Percentiles rank a stretch among this genome's conserved stretches.
These are phyloP conservation scores for Himalopsyche phryganea DNA, from an alignment of 1,140 invertebrate species.

Conservation along the genomic window DNA sequence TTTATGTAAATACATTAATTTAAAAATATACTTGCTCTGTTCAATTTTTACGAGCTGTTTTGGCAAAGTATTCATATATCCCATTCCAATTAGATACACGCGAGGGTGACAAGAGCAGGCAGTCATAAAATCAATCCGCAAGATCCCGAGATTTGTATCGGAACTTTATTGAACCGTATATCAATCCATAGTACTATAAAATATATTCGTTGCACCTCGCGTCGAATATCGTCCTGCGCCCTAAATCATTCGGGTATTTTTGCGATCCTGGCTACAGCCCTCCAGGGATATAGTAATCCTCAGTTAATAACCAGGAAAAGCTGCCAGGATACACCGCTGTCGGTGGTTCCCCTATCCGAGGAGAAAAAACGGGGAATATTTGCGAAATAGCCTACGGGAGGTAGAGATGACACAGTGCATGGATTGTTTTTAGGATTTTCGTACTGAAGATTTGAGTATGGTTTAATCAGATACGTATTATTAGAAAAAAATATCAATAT, in stretches of 20 bases:
- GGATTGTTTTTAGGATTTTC: too few species aligned
- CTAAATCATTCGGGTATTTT: constrained; percentile 25
- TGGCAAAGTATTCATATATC: too few species aligned
- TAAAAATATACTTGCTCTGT: too few species aligned
- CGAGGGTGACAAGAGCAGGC: too few species aligned
- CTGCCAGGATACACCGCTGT: constrained; percentile 10
- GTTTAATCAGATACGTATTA: too few species aligned
- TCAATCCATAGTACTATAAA: constrained; percentile 16
- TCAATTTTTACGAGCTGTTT: too few species aligned
- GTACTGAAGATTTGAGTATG: too few species aligned
- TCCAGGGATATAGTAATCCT: constrained; percentile 30
- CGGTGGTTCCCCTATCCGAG: background rate
- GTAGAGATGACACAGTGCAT: background rate
- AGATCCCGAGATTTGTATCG: constrained; percentile 9
- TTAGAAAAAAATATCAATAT: background rate
- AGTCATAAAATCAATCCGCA: too few species aligned
- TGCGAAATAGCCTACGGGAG: background rate
- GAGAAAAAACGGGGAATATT: background rate
- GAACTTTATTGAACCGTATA: constrained; percentile 21
- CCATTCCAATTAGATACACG: too few species aligned
- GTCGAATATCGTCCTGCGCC: constrained; percentile 6
- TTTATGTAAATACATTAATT: too few species aligned
- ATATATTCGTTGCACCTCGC: background rate
- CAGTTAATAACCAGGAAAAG: constrained; percentile 35
- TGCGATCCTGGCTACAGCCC: constrained; percentile 23